Base-by-base conservation (phyloP, 2,797 vertebrate genomes). In the Corythornis leucogaster region DNA sequence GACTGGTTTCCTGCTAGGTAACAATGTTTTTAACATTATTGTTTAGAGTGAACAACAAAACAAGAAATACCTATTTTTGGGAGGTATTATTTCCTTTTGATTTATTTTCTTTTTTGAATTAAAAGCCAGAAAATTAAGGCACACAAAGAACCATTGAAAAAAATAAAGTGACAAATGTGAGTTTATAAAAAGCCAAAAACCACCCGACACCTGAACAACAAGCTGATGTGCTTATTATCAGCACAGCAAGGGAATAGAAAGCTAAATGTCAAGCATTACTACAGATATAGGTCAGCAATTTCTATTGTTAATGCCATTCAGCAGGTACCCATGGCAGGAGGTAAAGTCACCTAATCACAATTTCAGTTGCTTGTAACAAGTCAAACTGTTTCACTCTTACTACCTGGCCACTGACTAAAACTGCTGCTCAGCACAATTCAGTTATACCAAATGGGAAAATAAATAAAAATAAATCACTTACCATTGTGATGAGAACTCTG, bases 401-500 rank as follows among this genome's bases (percentile, higher is more conserved):
- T n/a, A 19, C 55, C 70, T 3, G 33, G 7, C 20, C 64, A 20
- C 64, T 11, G 54, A 50, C 22, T 28, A 59, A 84, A 87, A 77
- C 15, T 15, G 35, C 73, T 43, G 55, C 45, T 78, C 62, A 58
- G 53, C 26, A 74, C 48, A 93, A 80, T 9, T n/a, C 24, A 46
- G 26, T 61, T 31, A 15, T 80, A 33, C 10, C 9, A 17, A 45
- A 31, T 85, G 9, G 53, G 68, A 38, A 67, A 3, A 35, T 21
- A 76, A 38, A 15, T 24, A 16, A 80, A 4, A 20, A 7, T 40
- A 5, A 50, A 18, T 31, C 95, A 28, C 92, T 93, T 98, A 99
- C 99, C 99, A 99, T 99, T 88, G 99, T 99, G 98, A 99, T 99
- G 97, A 99, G 99, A 85, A 98, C 97, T 95, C 99, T 98, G 90